Base-by-base conservation (phyloP, 2,113 vertebrate genomes). In the Chaetorhynchus papuensis region DNA sequence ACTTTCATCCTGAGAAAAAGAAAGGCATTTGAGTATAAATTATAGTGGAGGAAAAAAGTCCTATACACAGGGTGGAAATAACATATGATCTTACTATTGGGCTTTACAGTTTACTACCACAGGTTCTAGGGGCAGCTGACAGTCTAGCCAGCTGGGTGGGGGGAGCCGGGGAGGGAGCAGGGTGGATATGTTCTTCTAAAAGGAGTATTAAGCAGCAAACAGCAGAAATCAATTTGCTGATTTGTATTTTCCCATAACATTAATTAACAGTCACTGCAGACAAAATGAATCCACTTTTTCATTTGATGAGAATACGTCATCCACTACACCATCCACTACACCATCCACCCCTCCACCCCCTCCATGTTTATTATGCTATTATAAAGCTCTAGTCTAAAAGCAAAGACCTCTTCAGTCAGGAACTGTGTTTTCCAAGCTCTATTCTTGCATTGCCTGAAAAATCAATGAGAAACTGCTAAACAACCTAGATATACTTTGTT, bases 1-100 rank as follows among this genome's bases (percentile, higher is more conserved):
- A 75, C 93, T 83, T 81, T 74, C 13, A 83, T 86, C 96, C 98
- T 98, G 93, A 31, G 50, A 84, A 87, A 93, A 95, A 68, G 56
- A 79, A 89, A 96, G 10, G 27, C 77, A 69, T 56, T n/a, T 85
- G 11, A 17, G 35, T 87, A 52, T 6, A 11, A 94, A 24, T 5
- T 3, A 44, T 1, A 18, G 20, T 7, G 14, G 27, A 50, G 22
- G 2, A 2, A 13, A 8, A 10, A 53, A 30, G 12, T 22, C 41
- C 17, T 23, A 6, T 10, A 39, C 0, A 1, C 7, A 5, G 7
- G 27, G 21, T 42, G 6, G 9, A 75, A 60, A 53, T 24, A 68
- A 41, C n/a, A 47, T 13, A 44, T 60, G 37, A 15, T 47, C 47
- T 42, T 22, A 30, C 15, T 69, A 4, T 1, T 30, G 24, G 27